phyloP scores from a whole-genome alignment of 2,797 vertebrate genomes.

The Poeciliopsis turneri region DNA sequence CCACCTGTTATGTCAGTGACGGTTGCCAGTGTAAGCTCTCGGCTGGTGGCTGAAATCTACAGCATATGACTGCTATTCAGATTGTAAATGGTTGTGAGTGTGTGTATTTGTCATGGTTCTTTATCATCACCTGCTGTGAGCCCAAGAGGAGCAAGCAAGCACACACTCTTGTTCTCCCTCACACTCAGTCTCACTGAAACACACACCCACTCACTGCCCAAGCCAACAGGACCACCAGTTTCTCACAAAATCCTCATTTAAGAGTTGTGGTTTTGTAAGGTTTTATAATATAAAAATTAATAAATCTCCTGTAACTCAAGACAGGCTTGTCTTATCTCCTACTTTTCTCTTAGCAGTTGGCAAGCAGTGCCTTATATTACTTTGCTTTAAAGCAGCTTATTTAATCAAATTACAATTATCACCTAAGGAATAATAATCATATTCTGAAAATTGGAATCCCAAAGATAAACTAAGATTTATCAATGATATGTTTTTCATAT shows the following conservation, averaged over 20 bases:
- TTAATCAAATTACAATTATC: slow-evolving; percentile 35
- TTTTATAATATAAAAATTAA: slow-evolving; percentile 9
- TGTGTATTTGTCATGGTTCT: slow-evolving; percentile 70
- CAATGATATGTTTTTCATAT: slow-evolving; percentile 51
- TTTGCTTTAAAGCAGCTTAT: slow-evolving; percentile 19
- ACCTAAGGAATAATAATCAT: slow-evolving; percentile 10
- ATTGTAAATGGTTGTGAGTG: slow-evolving; percentile 70
- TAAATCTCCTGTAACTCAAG: slow-evolving; percentile 3
- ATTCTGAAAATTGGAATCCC: slow-evolving; percentile 14
- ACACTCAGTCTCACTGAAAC: slow-evolving; percentile 22
- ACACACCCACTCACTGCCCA: slow-evolving; percentile 41
- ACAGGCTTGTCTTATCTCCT: slow-evolving; percentile 5
- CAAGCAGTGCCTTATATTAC: slow-evolving; percentile 23
- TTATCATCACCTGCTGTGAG: slow-evolving; percentile 73
- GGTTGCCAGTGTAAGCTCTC: slow-evolving; percentile 66
- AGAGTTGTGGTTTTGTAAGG: slow-evolving; percentile 8
- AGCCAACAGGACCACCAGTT: slow-evolving; percentile 54
- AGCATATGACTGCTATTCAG: slow-evolving; percentile 64
- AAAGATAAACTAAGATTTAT: slow-evolving; percentile 46
- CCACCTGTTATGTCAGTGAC: slow-evolving; percentile 75
- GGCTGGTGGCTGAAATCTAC: slow-evolving; percentile 63
- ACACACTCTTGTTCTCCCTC: slow-evolving; percentile 48
- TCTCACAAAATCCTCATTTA: slow-evolving; percentile 31
- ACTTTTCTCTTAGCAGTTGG: background rate
- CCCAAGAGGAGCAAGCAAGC: slow-evolving; percentile 32